Percentiles rank a stretch among this genome's conserved stretches.
Conservation (phyloP, 2,888 invertebrate species). For the Ramazzottius varieornatus region DNA sequence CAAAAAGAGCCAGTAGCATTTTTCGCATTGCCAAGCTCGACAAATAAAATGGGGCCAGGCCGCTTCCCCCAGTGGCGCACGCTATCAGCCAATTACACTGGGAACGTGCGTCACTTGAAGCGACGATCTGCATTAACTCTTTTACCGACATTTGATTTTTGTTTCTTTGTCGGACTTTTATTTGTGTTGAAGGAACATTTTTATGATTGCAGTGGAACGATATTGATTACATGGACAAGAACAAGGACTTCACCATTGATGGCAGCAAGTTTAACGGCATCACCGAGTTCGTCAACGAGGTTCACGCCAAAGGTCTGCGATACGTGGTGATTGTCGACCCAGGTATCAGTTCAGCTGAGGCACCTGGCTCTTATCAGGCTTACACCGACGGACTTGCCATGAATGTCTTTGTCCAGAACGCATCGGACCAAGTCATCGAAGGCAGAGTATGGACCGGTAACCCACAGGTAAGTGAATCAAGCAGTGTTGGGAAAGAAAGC, state of each 20-base stretch:
- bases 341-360: conserved; percentile 42
- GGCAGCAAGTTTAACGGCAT: conserved; percentile 34
- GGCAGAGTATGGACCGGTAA: conserved; percentile 31
- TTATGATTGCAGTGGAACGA: conserved; percentile 45
- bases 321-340: conserved; percentile 46
- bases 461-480: no score
- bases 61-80: no score
- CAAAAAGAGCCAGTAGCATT: no score
- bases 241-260: conserved; percentile 52
- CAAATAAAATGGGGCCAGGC: no score
- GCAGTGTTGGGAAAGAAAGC: no score
- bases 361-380: conserved; percentile 39
- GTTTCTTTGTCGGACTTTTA: background rate
- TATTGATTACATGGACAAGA: conserved; percentile 50
- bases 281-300: conserved; percentile 37
- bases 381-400: conserved; percentile 44
- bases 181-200: no score
- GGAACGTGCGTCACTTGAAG: no score
- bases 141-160: background rate
- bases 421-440: conserved; percentile 34
- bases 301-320: conserved; percentile 43
- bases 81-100: no score
- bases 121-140: no score
- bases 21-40: no score
- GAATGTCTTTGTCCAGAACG: conserved; percentile 45